Conservation (phyloP, 2,888 invertebrate genomes). For the Oasisia sp. region DNA sequence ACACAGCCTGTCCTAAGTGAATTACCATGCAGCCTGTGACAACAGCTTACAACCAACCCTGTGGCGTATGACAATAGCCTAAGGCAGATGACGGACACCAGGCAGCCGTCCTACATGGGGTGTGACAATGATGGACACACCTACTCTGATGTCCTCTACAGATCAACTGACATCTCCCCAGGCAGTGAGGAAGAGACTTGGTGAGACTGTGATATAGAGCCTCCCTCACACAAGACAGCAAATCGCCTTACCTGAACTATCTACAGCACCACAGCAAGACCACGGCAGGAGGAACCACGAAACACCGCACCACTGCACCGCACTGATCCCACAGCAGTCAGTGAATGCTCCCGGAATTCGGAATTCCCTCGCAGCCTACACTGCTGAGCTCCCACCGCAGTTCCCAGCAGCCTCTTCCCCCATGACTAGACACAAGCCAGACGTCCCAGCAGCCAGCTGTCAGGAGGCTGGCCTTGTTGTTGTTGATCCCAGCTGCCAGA, state of each 20-base stretch:
- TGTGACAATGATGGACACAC: not conserved
- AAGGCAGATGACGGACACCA: too few species aligned
- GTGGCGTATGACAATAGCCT: not conserved
- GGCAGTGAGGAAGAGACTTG: not conserved
- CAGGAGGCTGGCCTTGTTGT: not conserved
- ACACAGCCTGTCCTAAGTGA: not conserved
- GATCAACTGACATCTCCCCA: conserved; percentile 14
- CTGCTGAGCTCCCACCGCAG: not conserved
- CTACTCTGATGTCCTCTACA: not conserved
- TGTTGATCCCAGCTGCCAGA: not conserved
- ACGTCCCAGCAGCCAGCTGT: not conserved
- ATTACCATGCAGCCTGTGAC: too few species aligned
- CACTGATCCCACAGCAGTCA: not conserved
- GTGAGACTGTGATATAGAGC: not conserved
- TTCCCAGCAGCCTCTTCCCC: conserved; percentile 13
- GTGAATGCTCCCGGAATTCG: not conserved
- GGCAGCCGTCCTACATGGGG: not conserved
- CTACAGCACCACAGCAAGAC: conserved; percentile 19
- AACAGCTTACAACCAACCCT: too few species aligned
- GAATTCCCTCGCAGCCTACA: not conserved
- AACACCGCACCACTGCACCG: not conserved
- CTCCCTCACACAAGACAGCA: not conserved
- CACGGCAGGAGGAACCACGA: not conserved
- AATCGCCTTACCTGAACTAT: not conserved
- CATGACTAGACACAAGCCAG: not conserved